Conservation (phyloP, 92 coral and sea anemone genomes). For the Parazoanthus atlanticus region DNA sequence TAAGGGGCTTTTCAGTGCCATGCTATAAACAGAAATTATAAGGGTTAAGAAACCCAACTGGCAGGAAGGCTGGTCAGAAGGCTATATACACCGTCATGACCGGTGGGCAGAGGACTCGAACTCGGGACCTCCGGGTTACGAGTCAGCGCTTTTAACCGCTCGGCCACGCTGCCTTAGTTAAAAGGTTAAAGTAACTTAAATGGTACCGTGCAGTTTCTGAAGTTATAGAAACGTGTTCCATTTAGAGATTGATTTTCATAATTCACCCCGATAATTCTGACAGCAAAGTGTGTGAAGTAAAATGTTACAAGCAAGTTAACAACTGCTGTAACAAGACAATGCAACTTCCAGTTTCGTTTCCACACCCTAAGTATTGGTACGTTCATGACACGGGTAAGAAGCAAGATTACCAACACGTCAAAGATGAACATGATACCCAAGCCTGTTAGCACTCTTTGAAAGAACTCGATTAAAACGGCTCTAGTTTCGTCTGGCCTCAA, state of each 20-base stretch:
- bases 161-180: no score
- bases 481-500: not conserved
- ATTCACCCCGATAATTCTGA: not conserved
- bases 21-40: no score
- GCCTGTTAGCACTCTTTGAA: not conserved
- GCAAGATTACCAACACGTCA: not conserved
- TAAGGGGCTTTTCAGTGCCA: no score
- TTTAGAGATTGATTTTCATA: not conserved
- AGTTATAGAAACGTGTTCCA: not conserved
- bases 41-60: no score
- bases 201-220: not conserved
- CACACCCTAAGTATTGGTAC: not conserved
- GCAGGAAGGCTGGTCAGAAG: no score
- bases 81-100: no score
- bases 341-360: constrained; percentile 12
- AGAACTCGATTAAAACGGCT: not conserved
- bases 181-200: not conserved
- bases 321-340: not conserved
- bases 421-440: not conserved
- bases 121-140: no score
- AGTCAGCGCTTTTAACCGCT: no score
- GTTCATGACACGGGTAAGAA: not conserved
- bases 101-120: no score
- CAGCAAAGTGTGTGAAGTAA: not conserved
- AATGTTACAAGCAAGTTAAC: not conserved